Conservation (phyloP, 2,888 invertebrate genomes). For the Eupithecia subumbrata region DNA sequence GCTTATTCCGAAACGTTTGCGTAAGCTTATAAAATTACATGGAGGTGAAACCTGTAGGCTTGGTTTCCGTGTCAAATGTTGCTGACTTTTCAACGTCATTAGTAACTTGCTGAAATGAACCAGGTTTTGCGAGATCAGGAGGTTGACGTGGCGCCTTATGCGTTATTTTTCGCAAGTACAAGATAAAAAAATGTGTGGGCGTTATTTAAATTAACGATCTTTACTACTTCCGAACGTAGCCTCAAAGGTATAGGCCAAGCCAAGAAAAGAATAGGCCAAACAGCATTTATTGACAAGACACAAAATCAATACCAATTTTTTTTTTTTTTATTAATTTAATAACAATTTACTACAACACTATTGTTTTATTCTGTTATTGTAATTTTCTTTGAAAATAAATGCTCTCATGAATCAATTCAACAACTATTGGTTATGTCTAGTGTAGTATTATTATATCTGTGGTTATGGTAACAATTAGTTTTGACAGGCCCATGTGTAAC, state of each 20-base stretch:
- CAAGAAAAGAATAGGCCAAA: background rate
- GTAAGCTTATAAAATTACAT: conserved; percentile 38
- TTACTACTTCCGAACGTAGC: background rate
- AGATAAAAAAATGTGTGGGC: background rate
- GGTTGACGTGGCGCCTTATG: background rate
- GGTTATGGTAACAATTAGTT: background rate
- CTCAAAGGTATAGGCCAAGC: too few species aligned
- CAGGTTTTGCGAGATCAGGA: background rate
- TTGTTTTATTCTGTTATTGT: too few species aligned
- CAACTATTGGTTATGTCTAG: background rate
- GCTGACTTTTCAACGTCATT: conserved; percentile 8
- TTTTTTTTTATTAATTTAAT: too few species aligned
- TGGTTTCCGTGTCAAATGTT: conserved; percentile 16
- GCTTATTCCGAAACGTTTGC: conserved; percentile 28
- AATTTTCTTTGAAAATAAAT: too few species aligned
- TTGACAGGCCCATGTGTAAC: background rate
- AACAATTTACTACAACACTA: too few species aligned
- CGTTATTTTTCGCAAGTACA: background rate
- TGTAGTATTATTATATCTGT: too few species aligned
- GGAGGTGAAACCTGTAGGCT: conserved; percentile 27
- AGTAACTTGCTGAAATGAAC: conserved; percentile 1
- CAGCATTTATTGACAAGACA: background rate
- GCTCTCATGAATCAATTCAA: too few species aligned
- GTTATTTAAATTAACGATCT: background rate
- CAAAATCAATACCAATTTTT: too few species aligned